phyloP scores from a whole-genome alignment of 2,797 vertebrate genomes.

The Nannoperca obscura region DNA sequence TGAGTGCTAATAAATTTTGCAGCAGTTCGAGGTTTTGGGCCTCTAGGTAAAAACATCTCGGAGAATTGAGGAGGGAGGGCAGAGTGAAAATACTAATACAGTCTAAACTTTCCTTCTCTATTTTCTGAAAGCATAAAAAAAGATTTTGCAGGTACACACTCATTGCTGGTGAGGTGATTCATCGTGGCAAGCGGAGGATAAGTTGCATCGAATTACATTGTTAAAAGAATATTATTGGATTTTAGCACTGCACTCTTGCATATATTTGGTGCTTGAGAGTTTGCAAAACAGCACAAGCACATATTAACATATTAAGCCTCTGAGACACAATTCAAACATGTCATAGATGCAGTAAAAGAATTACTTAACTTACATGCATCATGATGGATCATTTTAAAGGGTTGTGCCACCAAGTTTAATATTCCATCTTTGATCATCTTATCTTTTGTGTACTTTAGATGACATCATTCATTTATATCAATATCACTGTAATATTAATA shows the following conservation, averaged over 20 bases:
- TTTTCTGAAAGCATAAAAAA: conserved; percentile 44
- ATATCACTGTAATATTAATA: conserved; percentile 3
- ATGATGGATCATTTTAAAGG: background rate
- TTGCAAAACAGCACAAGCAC: background rate
- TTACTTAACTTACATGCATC: background rate
- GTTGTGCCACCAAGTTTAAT: background rate
- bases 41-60: conserved; percentile 56
- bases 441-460: background rate
- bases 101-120: conserved; percentile 42
- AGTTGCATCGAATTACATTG: conserved; percentile 28
- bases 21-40: conserved; percentile 56
- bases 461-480: background rate
- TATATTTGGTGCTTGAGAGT: conserved; percentile 7
- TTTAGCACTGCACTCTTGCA: conserved; percentile 24
- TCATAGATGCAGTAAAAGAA: background rate
- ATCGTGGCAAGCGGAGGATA: conserved; percentile 43
- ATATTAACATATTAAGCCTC: background rate
- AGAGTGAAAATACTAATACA: conserved; percentile 52
- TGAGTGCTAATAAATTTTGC: conserved; percentile 60
- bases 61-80: conserved; percentile 28
- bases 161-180: conserved; percentile 49
- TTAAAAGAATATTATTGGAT: conserved; percentile 12
- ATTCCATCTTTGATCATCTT: background rate
- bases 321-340: background rate
- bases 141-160: conserved; percentile 48